A percentile compares a stretch with the other conserved stretches of the same genome.
Evolutionary conservation across 2,888 invertebrate genomes (phyloP).

Genomic region (Empis stercorea): DNA sequence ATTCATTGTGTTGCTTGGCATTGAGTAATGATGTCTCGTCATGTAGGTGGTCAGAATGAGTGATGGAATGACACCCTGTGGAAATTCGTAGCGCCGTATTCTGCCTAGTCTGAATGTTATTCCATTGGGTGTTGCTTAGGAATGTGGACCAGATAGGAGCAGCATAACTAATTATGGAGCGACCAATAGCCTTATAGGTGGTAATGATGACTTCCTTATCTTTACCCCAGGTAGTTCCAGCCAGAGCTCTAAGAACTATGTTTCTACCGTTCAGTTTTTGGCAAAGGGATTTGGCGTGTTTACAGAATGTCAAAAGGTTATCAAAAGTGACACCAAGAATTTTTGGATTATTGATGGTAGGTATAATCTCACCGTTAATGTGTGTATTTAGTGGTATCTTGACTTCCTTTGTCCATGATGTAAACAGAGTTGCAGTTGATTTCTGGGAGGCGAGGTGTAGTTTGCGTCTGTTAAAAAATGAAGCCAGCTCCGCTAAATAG

Average conservation of each 20-base stretch:
- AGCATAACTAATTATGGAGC: not conserved
- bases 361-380: not conserved
- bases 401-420: not conserved
- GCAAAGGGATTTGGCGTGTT: too few relatives aligned
- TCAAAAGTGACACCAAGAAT: not conserved
- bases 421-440: not conserved
- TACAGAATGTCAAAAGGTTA: not conserved
- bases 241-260: not conserved
- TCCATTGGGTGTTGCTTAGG: not conserved
- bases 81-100: not conserved
- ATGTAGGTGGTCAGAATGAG: not conserved
- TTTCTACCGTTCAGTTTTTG: not conserved
- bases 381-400: not conserved
- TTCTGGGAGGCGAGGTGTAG: not conserved
- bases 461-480: not conserved
- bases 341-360: not conserved
- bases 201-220: not conserved
- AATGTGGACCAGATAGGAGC: not conserved
- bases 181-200: not conserved
- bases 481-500: not conserved
- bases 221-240: not conserved
- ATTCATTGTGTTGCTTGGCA: not conserved
- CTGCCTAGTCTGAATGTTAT: not conserved
- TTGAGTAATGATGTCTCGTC: not conserved
- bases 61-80: not conserved